These are phyloP conservation scores for Synanthedon tipuliformis DNA, from an alignment of 2,888 invertebrate species.

Conservation along the genomic window DNA sequence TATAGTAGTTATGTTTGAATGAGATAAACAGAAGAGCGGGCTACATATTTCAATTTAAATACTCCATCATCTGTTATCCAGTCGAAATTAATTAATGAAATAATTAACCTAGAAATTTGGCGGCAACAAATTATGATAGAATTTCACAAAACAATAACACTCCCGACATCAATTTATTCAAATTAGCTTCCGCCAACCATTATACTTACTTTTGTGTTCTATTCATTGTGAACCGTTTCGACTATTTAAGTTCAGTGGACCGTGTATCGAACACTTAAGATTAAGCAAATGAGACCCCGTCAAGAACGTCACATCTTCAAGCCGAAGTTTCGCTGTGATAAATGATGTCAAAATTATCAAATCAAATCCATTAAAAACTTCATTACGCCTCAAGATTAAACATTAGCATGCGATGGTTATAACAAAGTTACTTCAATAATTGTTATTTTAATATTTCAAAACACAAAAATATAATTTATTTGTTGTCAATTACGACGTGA, in stretches of 20 bases:
- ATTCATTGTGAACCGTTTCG: not conserved
- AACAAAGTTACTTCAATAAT: too few species aligned
- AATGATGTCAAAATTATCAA: slow-evolving; percentile 34
- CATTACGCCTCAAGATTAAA: slow-evolving; percentile 10
- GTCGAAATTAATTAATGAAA: not conserved
- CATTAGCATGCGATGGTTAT: too few species aligned
- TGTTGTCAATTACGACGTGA: too few species aligned
- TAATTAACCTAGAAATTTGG: not conserved
- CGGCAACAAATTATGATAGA: not conserved
- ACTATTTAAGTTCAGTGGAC: slow-evolving; percentile 16
- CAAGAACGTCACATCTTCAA: slow-evolving; percentile 44
- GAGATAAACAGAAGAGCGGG: too few species aligned
- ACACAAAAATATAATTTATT: too few species aligned
- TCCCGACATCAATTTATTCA: not conserved
- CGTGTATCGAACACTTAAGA: slow-evolving; percentile 43
- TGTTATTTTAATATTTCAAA: too few species aligned
- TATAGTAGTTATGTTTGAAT: too few species aligned
- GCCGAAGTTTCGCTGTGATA: slow-evolving; percentile 39
- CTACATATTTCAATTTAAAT: too few species aligned
- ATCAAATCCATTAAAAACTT: slow-evolving; percentile 30
- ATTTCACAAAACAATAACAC: not conserved
- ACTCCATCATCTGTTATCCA: too few species aligned
- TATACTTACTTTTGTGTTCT: not conserved
- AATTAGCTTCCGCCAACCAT: not conserved
- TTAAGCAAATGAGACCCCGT: slow-evolving; percentile 35